Conservation (phyloP, 2,113 vertebrate species). For the Narcine bancroftii region DNA sequence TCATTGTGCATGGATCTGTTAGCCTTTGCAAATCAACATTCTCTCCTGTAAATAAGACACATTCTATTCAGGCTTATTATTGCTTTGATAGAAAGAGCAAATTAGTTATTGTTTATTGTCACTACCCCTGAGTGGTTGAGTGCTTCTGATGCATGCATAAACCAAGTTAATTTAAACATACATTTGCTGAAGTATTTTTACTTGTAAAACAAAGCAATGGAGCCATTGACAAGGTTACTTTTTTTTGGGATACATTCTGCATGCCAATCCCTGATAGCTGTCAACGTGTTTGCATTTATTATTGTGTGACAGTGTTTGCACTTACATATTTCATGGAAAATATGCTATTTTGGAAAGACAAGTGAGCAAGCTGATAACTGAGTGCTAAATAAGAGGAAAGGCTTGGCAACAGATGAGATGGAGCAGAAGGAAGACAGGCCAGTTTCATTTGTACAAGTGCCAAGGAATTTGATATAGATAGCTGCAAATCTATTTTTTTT, state of each 20-base stretch:
- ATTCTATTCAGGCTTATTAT: background rate
- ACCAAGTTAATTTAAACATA: background rate
- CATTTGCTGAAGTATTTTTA: background rate
- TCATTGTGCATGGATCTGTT: background rate
- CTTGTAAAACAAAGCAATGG: background rate
- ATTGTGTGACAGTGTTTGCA: background rate
- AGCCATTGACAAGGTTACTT: background rate
- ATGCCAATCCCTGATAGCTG: background rate
- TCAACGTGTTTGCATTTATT: conserved; percentile 3
- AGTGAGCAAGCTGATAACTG: background rate
- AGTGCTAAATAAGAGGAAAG: conserved; percentile 1
- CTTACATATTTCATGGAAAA: background rate
- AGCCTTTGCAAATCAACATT: conserved; percentile 16
- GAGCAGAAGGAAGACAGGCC: background rate
- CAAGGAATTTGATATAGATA: background rate
- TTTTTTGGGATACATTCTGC: background rate
- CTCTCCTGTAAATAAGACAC: conserved; percentile 18
- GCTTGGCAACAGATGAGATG: background rate
- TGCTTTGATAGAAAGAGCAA: background rate
- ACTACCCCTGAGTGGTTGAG: background rate
- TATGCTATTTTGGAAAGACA: background rate
- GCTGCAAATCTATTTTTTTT: background rate
- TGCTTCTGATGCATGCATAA: background rate
- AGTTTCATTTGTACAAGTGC: background rate
- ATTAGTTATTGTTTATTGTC: conserved; percentile 11